phyloP scores from a whole-genome alignment of 2,113 vertebrate species.

The Dipodomys stephensi region DNA sequence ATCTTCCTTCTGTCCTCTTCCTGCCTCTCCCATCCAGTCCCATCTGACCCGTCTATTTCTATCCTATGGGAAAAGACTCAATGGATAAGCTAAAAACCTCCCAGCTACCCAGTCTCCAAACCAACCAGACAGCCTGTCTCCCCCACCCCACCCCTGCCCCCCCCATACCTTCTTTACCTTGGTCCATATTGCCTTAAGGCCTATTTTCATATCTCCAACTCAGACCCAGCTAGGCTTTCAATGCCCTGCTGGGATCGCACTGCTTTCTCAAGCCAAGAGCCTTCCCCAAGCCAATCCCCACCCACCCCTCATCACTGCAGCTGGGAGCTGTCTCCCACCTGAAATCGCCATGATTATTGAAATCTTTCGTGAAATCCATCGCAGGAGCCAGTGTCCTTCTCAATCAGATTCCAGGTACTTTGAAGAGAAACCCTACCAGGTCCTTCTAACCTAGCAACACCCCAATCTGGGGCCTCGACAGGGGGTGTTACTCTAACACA shows the following conservation, averaged over 20 bases:
- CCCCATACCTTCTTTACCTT: background rate
- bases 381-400: too few relatives aligned
- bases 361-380: rapidly evolving
- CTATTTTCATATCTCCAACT: constrained; percentile 53
- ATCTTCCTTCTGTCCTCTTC: background rate
- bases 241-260: background rate
- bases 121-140: background rate
- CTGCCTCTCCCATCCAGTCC: background rate
- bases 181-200: background rate
- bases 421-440: background rate
- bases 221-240: background rate
- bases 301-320: too few relatives aligned
- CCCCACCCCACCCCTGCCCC: too few relatives aligned
- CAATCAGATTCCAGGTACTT: too few relatives aligned
- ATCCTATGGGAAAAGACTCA: background rate
- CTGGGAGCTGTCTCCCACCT: background rate
- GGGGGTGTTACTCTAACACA: background rate
- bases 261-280: background rate
- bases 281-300: background rate
- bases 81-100: background rate
- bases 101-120: background rate
- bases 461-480: background rate
- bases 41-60: background rate
- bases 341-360: background rate
- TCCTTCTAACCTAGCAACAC: background rate